These are phyloP conservation scores for Hylaea fasciaria DNA, from an alignment of 2,888 invertebrate genomes.

Conservation along the genomic window DNA sequence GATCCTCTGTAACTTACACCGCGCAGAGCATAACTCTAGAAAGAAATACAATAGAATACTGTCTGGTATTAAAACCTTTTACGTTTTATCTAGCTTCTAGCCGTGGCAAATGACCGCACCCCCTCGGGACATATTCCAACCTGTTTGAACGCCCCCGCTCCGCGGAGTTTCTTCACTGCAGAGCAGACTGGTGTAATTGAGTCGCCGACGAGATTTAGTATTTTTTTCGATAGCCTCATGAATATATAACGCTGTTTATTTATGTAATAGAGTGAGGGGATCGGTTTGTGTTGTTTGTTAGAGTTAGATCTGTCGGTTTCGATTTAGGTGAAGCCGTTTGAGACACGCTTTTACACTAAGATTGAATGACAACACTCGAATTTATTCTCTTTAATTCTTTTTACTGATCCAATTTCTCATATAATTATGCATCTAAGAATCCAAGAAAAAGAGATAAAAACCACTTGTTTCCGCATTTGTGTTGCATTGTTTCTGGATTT, in stretches of 20 bases:
- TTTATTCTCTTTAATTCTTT: too few relatives aligned
- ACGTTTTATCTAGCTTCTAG: conserved; percentile 15
- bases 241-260: conserved; percentile 25
- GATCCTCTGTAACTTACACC: too few relatives aligned
- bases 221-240: conserved; percentile 27
- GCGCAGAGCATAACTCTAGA: too few relatives aligned
- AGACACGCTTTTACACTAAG: neutral
- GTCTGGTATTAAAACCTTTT: neutral
- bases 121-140: conserved; percentile 30
- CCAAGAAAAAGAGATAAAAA: too few relatives aligned
- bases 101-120: conserved; percentile 17
- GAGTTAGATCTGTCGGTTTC: conserved; percentile 1
- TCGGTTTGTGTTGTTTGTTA: conserved; percentile 11
- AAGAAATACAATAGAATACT: too few relatives aligned
- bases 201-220: conserved; percentile 30
- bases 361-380: too few relatives aligned
- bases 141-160: conserved; percentile 32
- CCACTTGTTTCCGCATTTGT: too few relatives aligned
- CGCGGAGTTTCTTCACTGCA: conserved; percentile 6
- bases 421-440: too few relatives aligned
- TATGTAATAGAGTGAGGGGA: conserved; percentile 26
- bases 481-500: neutral
- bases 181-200: conserved; percentile 29
- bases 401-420: too few relatives aligned
- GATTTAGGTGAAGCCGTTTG: neutral